These are phyloP conservation scores for Atta texana DNA, from an alignment of 1,140 invertebrate genomes.

Conservation along the genomic window DNA sequence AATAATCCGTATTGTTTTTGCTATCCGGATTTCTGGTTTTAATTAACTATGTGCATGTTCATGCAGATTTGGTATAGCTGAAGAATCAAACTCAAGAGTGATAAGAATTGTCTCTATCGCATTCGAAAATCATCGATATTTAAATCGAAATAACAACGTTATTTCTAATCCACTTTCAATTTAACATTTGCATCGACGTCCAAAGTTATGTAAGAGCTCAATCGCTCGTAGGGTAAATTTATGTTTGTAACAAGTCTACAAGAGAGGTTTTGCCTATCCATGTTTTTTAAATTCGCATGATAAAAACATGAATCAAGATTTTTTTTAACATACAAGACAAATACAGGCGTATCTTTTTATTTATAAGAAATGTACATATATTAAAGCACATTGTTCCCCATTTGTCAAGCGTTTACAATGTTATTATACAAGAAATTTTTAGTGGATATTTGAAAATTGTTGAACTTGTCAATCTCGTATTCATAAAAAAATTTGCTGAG, in stretches of 20 bases:
- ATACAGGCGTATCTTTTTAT: constrained; percentile 67
- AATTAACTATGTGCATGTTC: constrained; percentile 3
- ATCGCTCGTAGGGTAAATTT: constrained; percentile 47
- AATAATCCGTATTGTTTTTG: constrained; percentile 18
- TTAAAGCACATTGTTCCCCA: constrained; percentile 68
- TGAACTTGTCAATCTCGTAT: constrained; percentile 26
- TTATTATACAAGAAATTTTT: constrained; percentile 51
- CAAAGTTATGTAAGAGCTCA: constrained; percentile 22
- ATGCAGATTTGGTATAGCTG: constrained; percentile 23
- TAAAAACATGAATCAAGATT: constrained; percentile 56
- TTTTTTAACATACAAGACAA: constrained; percentile 58
- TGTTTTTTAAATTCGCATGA: constrained; percentile 42
- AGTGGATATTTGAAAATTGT: constrained; percentile 35
- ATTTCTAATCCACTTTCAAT: constrained; percentile 38
- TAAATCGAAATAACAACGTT: constrained; percentile 42
- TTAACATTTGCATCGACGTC: constrained; percentile 11
- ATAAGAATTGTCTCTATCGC: constrained; percentile 35
- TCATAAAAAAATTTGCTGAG: constrained; percentile 56
- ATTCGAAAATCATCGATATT: constrained; percentile 26
- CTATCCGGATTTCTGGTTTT: background rate
- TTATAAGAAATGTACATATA: constrained; percentile 74
- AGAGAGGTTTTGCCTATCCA: constrained; percentile 31
- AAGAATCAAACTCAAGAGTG: constrained; percentile 53
- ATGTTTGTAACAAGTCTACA: constrained; percentile 14
- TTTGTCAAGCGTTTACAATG: constrained; percentile 64